Evolutionary conservation across 23 tunicate species (phyloP).

Genomic region (Halocynthia aurantium): DNA sequence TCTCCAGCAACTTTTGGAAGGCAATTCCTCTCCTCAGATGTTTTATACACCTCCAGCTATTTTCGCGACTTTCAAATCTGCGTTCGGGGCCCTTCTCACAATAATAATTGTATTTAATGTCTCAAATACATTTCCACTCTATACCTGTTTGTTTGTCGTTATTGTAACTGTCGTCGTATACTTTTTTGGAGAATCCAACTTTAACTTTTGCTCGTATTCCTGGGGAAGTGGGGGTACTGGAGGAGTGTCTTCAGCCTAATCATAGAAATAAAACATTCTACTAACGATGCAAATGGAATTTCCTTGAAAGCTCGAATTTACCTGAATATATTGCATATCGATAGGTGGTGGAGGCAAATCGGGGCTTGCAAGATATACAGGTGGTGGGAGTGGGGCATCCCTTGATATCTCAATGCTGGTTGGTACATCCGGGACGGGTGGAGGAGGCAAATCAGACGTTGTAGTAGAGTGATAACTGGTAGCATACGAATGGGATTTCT

Average conservation of each 20-base stretch:
- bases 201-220: conserved; percentile 38
- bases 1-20: too few relatives aligned
- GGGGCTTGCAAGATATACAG: conserved; percentile 16
- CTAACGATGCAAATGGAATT: not conserved
- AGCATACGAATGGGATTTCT: too few relatives aligned
- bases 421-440: not conserved
- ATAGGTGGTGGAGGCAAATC: conserved; percentile 58
- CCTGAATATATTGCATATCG: not conserved
- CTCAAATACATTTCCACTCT: too few relatives aligned
- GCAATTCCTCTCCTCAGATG: too few relatives aligned
- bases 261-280: too few relatives aligned
- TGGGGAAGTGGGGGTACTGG: conserved; percentile 70
- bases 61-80: too few relatives aligned
- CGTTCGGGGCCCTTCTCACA: too few relatives aligned
- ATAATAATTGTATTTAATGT: too few relatives aligned
- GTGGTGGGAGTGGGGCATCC: conserved; percentile 47
- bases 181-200: not conserved
- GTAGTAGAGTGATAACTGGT: not conserved
- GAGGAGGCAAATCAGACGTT: conserved; percentile 21
- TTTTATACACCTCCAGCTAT: too few relatives aligned
- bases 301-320: not conserved
- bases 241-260: conserved; percentile 20
- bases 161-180: not conserved
- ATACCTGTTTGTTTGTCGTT: not conserved
- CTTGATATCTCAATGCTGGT: not conserved